Evolutionary conservation across 2,113 vertebrate species (phyloP), one percentile per base, ranked within the genome.

Genomic region (Eolophus roseicapilla): DNA sequence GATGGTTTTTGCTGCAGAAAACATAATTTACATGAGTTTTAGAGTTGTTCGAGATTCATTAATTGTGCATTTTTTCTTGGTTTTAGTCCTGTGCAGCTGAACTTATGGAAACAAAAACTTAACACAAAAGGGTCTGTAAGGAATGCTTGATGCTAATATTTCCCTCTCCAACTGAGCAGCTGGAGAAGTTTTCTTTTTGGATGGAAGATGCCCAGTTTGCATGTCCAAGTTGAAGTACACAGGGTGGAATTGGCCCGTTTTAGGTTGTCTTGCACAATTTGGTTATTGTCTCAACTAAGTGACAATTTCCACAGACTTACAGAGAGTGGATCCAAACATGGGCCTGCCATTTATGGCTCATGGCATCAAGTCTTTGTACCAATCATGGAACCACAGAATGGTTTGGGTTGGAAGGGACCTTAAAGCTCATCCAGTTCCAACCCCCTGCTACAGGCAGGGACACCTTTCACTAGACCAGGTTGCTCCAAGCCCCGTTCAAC

Each of bases 281-380:
- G 14, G 3, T 43, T 67, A 46, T 11, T 49, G 11, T 67, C 50
- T 70, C 57, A 93, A 75, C n/a, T 25, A 67, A 59, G 39, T 24
- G 8, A 39, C 39, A 39, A 39, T 55, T 92, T 75, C 35, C 43
- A n/a, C 3, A 64, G 6, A 27, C 35, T 81, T 82, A 5, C 2
- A 52, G 39, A 75, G 27, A 29, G 27, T 37, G 50, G 31, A 24
- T 74, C 18, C 73, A 70, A 63, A 35, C 4, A 7, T 14, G 43
- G 13, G 5, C 49, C 29, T 65, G 31, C 50, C 39, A 17, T 59
- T 46, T 27, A 31, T 0, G 0, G 28, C 13, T 13, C 5, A 9
- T 9, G 25, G 19, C 39, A 25, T 69, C 37, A 37, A 71, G 13
- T 16, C n/a, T 59, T 63, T 53, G 18, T 28, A 18, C 3, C 55